phyloP scores from a whole-genome alignment of 2,797 vertebrate genomes.

The Phaenicophaeus curvirostris region DNA sequence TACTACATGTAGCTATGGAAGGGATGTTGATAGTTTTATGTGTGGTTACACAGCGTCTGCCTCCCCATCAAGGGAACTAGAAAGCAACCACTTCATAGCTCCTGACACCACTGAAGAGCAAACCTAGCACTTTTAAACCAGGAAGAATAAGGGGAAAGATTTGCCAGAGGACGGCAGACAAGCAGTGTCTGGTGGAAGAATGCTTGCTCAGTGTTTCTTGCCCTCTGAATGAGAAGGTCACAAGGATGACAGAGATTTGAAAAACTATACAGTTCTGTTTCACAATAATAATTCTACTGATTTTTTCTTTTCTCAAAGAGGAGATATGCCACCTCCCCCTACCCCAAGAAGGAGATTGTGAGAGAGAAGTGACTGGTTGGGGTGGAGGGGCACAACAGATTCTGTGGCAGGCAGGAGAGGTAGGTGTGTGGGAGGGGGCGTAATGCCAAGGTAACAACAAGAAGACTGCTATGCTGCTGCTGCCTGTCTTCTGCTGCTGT shows the following conservation, averaged over 20 bases:
- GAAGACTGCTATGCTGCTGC: neutral
- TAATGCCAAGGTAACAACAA: neutral
- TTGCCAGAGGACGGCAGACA: neutral
- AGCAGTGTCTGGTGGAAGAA: neutral
- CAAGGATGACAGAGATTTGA: neutral
- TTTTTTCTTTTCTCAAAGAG: neutral
- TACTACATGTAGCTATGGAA: neutral
- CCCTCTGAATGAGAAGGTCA: neutral
- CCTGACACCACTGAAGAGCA: neutral
- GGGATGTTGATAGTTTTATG: neutral
- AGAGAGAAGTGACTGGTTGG: neutral
- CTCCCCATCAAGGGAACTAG: neutral
- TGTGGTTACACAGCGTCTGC: neutral
- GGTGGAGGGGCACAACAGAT: rapidly evolving
- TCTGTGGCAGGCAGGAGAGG: neutral
- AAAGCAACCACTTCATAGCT: neutral
- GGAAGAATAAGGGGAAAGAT: neutral
- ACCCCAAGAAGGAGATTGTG: neutral
- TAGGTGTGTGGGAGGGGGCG: neutral
- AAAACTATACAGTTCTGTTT: neutral
- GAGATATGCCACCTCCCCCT: neutral
- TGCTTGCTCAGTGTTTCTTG: neutral
- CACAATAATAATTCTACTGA: neutral
- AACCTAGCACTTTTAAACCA: constrained; percentile 2
- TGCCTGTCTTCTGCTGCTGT: neutral